Evolutionary conservation across 2,113 vertebrate genomes (phyloP).

Genomic region (Pao palembangensis): DNA sequence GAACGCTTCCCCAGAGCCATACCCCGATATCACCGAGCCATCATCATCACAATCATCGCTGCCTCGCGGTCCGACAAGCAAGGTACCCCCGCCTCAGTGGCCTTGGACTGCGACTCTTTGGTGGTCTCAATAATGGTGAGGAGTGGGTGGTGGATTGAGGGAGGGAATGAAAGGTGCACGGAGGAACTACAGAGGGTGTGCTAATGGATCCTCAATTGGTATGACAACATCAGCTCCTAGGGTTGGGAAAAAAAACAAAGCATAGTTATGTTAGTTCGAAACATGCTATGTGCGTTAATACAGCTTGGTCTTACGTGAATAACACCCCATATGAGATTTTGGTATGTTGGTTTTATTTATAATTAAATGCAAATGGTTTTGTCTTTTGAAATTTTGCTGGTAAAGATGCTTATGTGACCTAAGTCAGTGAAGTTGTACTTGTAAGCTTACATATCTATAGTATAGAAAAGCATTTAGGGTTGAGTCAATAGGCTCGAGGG

Average conservation of each 20-base stretch:
- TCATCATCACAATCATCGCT: conserved; percentile 99
- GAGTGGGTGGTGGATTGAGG: conserved; percentile 96
- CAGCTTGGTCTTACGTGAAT: neutral
- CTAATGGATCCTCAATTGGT: conserved; percentile 97
- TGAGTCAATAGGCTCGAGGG: no score
- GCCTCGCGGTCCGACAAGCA: conserved; percentile 98
- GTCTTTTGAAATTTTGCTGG: no score
- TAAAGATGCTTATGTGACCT: no score
- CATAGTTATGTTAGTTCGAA: conserved; percentile 52
- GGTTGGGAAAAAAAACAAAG: conserved; percentile 77
- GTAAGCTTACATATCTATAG: no score
- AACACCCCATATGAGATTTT: no score
- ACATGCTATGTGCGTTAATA: neutral
- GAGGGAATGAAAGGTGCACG: conserved; percentile 95
- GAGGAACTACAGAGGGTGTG: conserved; percentile 89
- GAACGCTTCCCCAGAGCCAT: conserved; percentile 99
- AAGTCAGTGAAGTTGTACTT: no score
- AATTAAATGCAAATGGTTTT: no score
- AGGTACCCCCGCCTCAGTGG: conserved; percentile 99
- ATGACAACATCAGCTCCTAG: conserved; percentile 99
- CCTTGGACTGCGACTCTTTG: conserved; percentile 99
- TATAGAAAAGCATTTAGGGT: no score
- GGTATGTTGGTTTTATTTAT: no score
- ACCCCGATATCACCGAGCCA: conserved; percentile 99
- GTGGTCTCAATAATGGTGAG: conserved; percentile 99